phyloP scores from a whole-genome alignment of 2,113 vertebrate species.

The Periophthalmodon schlosseri region DNA sequence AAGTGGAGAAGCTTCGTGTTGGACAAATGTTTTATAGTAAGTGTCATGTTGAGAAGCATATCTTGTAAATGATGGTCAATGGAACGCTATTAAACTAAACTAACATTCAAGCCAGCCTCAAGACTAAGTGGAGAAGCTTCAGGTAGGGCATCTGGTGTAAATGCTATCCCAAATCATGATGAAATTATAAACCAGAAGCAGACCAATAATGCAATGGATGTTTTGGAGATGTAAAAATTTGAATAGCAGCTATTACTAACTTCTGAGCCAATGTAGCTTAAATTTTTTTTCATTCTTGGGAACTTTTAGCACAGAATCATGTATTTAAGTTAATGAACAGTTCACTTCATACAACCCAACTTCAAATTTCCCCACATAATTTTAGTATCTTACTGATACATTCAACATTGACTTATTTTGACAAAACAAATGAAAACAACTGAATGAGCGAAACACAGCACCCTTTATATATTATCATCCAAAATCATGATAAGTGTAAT shows the following conservation, averaged over 20 bases:
- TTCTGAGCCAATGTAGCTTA: not conserved
- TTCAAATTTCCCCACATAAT: not conserved
- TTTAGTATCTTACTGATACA: not conserved
- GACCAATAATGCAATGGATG: too few relatives aligned
- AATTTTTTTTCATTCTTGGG: not conserved
- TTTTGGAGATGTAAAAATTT: too few relatives aligned
- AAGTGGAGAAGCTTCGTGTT: too few relatives aligned
- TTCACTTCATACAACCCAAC: not conserved
- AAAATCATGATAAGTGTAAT: constrained; percentile 5
- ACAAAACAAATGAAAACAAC: not conserved
- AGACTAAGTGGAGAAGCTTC: not conserved
- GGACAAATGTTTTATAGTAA: too few relatives aligned
- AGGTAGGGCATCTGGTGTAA: not conserved
- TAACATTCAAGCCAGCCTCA: too few relatives aligned
- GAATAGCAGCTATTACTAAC: too few relatives aligned
- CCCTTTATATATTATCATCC: not conserved
- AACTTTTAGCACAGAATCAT: not conserved
- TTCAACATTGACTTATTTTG: not conserved
- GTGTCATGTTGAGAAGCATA: too few relatives aligned
- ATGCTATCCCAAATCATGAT: not conserved
- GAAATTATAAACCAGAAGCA: not conserved
- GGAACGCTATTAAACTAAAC: too few relatives aligned
- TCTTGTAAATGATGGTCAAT: too few relatives aligned
- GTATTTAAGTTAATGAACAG: not conserved
- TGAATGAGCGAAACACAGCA: not conserved